Base-by-base conservation (phyloP, 2,888 invertebrate genomes). In the Mesorhabditis spiculigera region DNA sequence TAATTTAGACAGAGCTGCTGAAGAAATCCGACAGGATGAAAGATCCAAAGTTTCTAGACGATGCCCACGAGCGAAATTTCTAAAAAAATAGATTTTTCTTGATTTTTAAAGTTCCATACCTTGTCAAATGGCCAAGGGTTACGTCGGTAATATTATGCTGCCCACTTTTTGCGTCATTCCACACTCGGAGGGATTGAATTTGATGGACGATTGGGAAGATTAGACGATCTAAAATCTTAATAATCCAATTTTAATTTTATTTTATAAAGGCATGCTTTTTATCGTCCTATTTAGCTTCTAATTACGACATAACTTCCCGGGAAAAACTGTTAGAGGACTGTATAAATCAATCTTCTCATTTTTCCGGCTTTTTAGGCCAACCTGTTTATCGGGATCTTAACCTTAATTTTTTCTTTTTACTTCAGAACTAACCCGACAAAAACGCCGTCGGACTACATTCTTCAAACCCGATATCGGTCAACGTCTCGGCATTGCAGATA, bases 381-480 rank as follows among this genome's bases (percentile, higher is more conserved):
- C 28, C 28, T 28, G 28, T 28, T 28, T 28, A 28, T 28, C 28
- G 3, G 28, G 28, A 28, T 28, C 3, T 28, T 28, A 28, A 28
- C 28, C 28, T 28, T 28, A 28, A 28, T 28, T 28, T 28, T n/a
- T n/a, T 43, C 10, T 45, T 68, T 43, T 13, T 69, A 4, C 2
- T 5, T 66, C 65, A 64, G 13, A 10, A 10, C 8, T 70, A 58
- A 67, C 79, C 81, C 3, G 75, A 78, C 8, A 80, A 68, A 16
- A 77, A 65, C 41, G 70, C 65, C 6, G 77, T 68, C 5, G 78
- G 80, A 10, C 71, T 71, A 67, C 81, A 81, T 63, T 77, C 78
- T 68, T 81, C 81, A 16, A 81, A 63, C 4, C 81, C 80, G 65
- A 81, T 67, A 70, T 81, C 81, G 1, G 69, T 70, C 8, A 81